Evolutionary conservation across 2,797 vertebrate species (phyloP), one percentile per base, ranked within the genome.

Genomic region (Leptodactylus fallax): DNA sequence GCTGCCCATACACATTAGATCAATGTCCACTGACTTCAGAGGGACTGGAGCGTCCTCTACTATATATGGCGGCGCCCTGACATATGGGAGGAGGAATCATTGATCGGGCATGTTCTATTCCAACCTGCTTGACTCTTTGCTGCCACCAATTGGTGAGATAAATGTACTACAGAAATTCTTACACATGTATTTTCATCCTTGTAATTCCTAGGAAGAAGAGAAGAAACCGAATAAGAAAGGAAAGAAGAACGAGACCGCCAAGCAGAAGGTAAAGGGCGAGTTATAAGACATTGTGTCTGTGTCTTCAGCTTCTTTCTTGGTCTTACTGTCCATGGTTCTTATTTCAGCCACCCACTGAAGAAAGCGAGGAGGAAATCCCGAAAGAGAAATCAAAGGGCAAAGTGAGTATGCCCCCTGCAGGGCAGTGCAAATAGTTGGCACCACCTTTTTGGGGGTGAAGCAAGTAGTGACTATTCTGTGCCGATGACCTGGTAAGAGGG

Each of bases 191-290:
- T 14, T 19, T 2, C 8, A 65, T 3, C 6, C 10, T 7, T 19
- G 17, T 74, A n/a, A 81, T 17, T 85, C 27, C 2, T 36, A 55
- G 25, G 92, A 95, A 47, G 91, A 93, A 74, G 90, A 93, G n/a
- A 90, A 89, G 5, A 88, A 84, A 49, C 77, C 92, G 25, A 91
- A 93, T 10, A 84, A 78, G 83, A 93, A 91, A 79, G 85, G 49
- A 6, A 90, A 81, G 85, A 92, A 90, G 90, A 93, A 92, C 36
- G 49, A 83, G 1, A 90, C 90, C 63, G 27, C 25, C 13, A 93
- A 94, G 71, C 81, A 83, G 9, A 83, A 91, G 23, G 89, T 85
- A 27, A 21, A 17, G 13, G 11, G 4, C 25, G 25, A 1, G 0
- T 10, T 21, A 13, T 19, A 7, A 1, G 72, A 1, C 6, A 19